Conservation (phyloP, 2,888 invertebrate genomes). For the Clostera curtula region DNA sequence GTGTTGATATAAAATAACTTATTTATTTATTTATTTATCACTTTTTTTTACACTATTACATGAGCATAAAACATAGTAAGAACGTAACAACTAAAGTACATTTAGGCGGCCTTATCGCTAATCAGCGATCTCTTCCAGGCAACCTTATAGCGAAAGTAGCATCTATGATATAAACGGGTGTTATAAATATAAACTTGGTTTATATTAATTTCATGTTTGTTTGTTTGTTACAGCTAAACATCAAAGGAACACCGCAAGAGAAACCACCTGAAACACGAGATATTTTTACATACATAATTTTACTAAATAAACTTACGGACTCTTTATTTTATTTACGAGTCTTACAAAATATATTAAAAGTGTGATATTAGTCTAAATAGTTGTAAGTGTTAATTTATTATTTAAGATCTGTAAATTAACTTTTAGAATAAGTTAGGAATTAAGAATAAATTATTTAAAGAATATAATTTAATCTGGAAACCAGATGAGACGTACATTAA, state of each 20-base stretch:
- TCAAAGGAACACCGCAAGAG: conserved; percentile 62
- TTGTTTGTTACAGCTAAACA: conserved; percentile 65
- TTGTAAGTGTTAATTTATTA: conserved; percentile 62
- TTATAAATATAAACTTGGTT: conserved; percentile 1
- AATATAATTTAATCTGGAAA: too few species aligned
- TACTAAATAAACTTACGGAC: conserved; percentile 5
- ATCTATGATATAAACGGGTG: too few species aligned
- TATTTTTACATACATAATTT: conserved; percentile 4
- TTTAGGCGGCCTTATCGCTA: too few species aligned
- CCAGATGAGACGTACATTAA: too few species aligned
- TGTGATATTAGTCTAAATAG: conserved; percentile 65
- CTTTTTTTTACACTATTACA: too few species aligned
- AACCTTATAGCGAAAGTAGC: too few species aligned
- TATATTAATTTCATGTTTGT: conserved; percentile 7
- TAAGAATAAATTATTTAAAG: too few species aligned
- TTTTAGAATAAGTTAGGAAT: conserved; percentile 7
- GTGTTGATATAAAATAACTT: too few species aligned
- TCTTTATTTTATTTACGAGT: conserved; percentile 13
- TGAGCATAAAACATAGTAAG: too few species aligned
- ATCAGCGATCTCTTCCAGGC: too few species aligned
- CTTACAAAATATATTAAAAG: conserved; percentile 38
- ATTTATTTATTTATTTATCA: too few species aligned
- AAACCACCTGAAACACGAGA: conserved; percentile 47
- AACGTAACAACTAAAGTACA: too few species aligned
- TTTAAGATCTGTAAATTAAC: conserved; percentile 21